Evolutionary conservation across 1,140 invertebrate genomes (phyloP), one percentile per base, ranked within the genome.

Genomic region (Panagrolaimus sp.): DNA sequence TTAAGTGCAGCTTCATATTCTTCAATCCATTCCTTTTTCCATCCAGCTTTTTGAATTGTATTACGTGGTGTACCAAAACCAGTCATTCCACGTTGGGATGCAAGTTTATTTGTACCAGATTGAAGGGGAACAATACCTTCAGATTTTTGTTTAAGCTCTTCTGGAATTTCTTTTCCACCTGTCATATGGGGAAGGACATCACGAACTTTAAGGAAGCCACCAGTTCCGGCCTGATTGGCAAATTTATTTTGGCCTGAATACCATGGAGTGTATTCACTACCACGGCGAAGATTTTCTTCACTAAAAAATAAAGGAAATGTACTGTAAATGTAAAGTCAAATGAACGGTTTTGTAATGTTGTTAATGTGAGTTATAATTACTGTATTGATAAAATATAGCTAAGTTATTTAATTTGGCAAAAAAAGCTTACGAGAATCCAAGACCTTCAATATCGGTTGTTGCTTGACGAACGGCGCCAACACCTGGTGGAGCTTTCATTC

Each of bases 401-500:
- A 38, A 7, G 31, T 38, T 38, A 38, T 38, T 38, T 38, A 38
- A 38, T 7, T 38, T 38, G 31, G 7, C 25, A 31, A 14, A 5
- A 25, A n/a, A n/a, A 20, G 9, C 73, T 69, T 67, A 78, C 78
- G 51, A 77, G 74, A 79, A 79, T 44, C 78, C 78, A 20, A 81
- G 66, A 27, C 79, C 79, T 47, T 82, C 80, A 63, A 83, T 78
- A 43, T 82, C 77, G 14, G 68, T 77, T 31, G 81, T 82, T 9
- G 79, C 79, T 51, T 83, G 78, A 47, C 80, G 74, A 46, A 83
- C 78, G 45, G 80, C 80, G 20, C 80, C 80, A 31, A 82, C 62
- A 27, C 82, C 79, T 25, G 76, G 71, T 42, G 71, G 70, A 61
- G 67, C 75, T n/a, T n/a, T 93, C 78, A 92, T 89, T 16, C 93